These are phyloP conservation scores for Gephyroberyx darwinii DNA, from an alignment of 2,797 vertebrate genomes.

Conservation along the genomic window DNA sequence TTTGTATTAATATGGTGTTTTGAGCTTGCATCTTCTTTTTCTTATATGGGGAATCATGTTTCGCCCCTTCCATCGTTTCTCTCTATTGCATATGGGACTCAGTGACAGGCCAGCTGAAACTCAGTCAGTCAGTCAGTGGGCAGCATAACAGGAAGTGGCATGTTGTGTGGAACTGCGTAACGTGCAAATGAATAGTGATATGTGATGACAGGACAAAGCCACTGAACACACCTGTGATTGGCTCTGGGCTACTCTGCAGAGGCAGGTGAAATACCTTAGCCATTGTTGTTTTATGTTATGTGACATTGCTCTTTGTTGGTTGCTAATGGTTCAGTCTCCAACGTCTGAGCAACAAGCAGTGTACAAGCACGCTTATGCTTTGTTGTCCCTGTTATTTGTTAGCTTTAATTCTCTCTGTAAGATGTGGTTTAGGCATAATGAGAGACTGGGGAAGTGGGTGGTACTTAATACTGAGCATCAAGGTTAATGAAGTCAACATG, in stretches of 20 bases:
- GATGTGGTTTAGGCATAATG: constrained; percentile 44
- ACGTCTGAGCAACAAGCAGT: constrained; percentile 31
- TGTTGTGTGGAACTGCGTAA: constrained; percentile 59
- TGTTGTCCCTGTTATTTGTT: constrained; percentile 41
- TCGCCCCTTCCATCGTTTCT: constrained; percentile 4
- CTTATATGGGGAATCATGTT: background rate
- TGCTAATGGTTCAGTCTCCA: constrained; percentile 31
- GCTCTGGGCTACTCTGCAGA: constrained; percentile 51
- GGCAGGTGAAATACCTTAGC: constrained; percentile 61
- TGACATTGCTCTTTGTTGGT: constrained; percentile 52
- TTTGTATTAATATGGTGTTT: constrained; percentile 17
- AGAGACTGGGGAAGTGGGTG: constrained; percentile 51
- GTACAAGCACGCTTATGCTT: constrained; percentile 22
- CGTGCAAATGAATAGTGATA: constrained; percentile 70
- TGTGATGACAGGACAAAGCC: constrained; percentile 75
- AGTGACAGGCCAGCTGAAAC: constrained; percentile 68
- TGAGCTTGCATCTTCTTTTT: background rate
- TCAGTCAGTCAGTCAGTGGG: constrained; percentile 61
- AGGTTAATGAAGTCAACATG: constrained; percentile 73
- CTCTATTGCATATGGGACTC: constrained; percentile 60
- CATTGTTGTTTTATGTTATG: constrained; percentile 45
- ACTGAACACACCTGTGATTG: constrained; percentile 70
- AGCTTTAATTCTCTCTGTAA: constrained; percentile 23
- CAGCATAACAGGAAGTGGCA: constrained; percentile 66
- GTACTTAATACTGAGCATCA: constrained; percentile 61